A percentile compares a stretch with the other conserved stretches of the same genome.
phyloP scores from a whole-genome alignment of 2,888 invertebrate species.

The Ichneumon xanthorius region DNA sequence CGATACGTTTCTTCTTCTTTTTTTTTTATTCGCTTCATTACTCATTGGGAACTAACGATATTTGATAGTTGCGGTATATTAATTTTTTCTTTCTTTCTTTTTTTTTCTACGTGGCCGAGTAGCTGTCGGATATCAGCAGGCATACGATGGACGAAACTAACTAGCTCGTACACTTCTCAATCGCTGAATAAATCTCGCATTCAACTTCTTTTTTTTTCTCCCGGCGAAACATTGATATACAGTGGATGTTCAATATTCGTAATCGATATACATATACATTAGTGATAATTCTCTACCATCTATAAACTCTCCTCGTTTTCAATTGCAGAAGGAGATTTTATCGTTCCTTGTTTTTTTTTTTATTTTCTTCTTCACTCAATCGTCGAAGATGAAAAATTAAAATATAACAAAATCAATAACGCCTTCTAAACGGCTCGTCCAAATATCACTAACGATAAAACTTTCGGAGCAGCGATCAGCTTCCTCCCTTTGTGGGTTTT shows the following conservation, averaged over 20 bases:
- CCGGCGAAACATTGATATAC: slow-evolving; percentile 60
- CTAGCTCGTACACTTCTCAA: slow-evolving; percentile 58
- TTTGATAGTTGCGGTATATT: slow-evolving; percentile 22
- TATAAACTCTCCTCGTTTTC: slow-evolving; percentile 64
- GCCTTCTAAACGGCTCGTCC: slow-evolving; percentile 43
- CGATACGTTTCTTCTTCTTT: background rate
- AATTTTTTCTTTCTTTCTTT: slow-evolving; percentile 6
- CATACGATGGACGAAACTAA: slow-evolving; percentile 71
- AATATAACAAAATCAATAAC: slow-evolving; percentile 52
- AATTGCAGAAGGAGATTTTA: slow-evolving; percentile 66
- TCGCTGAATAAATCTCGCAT: slow-evolving; percentile 33
- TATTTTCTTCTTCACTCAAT: slow-evolving; percentile 34
- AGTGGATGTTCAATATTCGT: slow-evolving; percentile 56
- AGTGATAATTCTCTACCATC: slow-evolving; percentile 55
- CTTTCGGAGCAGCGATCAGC: slow-evolving; percentile 51
- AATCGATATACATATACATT: slow-evolving; percentile 64
- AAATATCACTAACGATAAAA: slow-evolving; percentile 62
- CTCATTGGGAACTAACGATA: slow-evolving; percentile 57
- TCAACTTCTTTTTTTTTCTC: slow-evolving; percentile 7
- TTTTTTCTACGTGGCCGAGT: slow-evolving; percentile 62
- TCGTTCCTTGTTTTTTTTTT: slow-evolving; percentile 22
- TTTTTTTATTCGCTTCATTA: slow-evolving; percentile 49
- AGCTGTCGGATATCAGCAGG: slow-evolving; percentile 52
- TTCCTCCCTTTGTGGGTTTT: background rate
- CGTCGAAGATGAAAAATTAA: slow-evolving; percentile 63